phyloP scores from a whole-genome alignment of 2,797 vertebrate species.

The Kryptolebias ocellatus region DNA sequence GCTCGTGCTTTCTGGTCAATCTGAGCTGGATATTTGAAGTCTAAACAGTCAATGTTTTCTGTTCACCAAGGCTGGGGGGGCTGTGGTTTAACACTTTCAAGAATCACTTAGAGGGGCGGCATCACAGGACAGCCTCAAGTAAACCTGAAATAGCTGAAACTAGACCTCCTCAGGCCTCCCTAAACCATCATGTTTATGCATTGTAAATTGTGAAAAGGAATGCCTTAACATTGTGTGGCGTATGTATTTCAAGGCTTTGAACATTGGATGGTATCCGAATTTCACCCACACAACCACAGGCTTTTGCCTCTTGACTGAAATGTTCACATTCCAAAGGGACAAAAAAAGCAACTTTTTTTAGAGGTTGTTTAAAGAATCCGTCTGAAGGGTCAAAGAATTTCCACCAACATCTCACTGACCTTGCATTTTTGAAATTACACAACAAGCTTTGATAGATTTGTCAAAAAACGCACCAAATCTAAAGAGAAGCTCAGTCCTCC shows the following conservation, averaged over 20 bases:
- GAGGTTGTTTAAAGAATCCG: constrained; percentile 69
- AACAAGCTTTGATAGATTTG: constrained; percentile 46
- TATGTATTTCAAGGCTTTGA: constrained; percentile 81
- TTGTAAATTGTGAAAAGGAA: constrained; percentile 80
- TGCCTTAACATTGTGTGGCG: constrained; percentile 77
- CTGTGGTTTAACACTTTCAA: constrained; percentile 72
- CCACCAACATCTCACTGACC: constrained; percentile 51
- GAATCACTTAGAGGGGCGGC: constrained; percentile 64
- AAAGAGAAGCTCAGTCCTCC: constrained; percentile 37
- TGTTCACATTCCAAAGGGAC: constrained; percentile 73
- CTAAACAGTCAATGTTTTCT: constrained; percentile 66
- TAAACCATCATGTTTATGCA: constrained; percentile 77
- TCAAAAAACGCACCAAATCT: constrained; percentile 39
- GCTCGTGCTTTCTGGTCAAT: constrained; percentile 57
- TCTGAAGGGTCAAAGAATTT: constrained; percentile 58
- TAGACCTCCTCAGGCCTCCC: constrained; percentile 69
- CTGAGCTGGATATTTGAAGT: constrained; percentile 60
- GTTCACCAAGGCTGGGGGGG: constrained; percentile 40
- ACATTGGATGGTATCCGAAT: constrained; percentile 75
- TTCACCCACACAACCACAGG: constrained; percentile 80
- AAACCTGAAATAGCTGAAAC: constrained; percentile 79
- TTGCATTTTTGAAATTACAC: constrained; percentile 58
- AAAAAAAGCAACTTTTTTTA: constrained; percentile 50
- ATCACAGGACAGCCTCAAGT: constrained; percentile 46
- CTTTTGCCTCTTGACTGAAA: constrained; percentile 71